These are phyloP conservation scores for Campylomormyrus numenius DNA, from an alignment of 2,113 vertebrate species.

Conservation along the genomic window DNA sequence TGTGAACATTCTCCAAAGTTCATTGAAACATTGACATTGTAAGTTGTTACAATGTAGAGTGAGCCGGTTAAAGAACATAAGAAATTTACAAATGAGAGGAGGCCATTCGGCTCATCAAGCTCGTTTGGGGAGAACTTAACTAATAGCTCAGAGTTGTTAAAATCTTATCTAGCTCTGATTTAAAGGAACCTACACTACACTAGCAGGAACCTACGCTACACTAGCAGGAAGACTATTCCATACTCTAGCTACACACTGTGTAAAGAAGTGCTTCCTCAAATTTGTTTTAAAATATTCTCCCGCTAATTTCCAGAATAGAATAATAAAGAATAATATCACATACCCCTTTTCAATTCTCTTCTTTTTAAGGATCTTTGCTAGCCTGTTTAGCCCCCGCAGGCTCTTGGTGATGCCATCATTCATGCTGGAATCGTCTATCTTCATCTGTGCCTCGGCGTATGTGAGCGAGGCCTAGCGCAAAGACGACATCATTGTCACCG, in stretches of 20 bases:
- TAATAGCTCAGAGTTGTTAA: no score
- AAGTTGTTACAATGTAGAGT: background rate
- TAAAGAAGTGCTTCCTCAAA: no score
- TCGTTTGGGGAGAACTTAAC: no score
- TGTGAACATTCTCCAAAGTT: background rate
- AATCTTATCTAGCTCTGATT: no score
- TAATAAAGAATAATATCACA: background rate
- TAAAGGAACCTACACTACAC: no score
- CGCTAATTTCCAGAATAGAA: no score
- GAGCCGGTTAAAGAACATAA: background rate
- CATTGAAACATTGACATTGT: background rate
- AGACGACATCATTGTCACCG: background rate
- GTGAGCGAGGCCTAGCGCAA: constrained; percentile 82
- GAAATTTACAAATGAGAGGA: no score
- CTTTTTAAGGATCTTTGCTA: constrained; percentile 89
- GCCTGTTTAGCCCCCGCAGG: constrained; percentile 79
- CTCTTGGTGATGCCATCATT: constrained; percentile 79
- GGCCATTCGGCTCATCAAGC: no score
- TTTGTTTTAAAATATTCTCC: no score
- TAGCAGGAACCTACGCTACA: no score
- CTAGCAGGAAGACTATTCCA: no score
- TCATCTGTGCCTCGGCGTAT: constrained; percentile 95
- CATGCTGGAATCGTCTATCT: constrained; percentile 79
- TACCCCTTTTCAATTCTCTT: constrained; percentile 84
- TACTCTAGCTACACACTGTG: no score